phyloP scores from a whole-genome alignment of 1,140 invertebrate genomes.

The Lucilia sericata region DNA sequence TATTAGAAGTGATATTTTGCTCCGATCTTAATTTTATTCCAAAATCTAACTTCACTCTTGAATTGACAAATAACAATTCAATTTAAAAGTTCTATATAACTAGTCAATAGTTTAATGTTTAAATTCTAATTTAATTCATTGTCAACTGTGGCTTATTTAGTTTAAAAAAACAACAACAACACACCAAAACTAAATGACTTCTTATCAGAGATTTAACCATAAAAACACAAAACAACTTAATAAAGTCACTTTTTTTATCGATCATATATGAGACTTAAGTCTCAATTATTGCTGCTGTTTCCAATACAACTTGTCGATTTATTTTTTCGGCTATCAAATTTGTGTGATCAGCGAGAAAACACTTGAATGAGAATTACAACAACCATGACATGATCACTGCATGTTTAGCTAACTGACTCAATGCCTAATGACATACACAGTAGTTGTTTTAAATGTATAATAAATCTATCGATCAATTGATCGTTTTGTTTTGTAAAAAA shows the following conservation, averaged over 20 bases:
- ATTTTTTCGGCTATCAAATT: constrained; percentile 4
- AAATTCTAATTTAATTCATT: too few species aligned
- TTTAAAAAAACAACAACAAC: neutral
- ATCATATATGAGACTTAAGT: neutral
- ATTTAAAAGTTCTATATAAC: too few species aligned
- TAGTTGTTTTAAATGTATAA: neutral
- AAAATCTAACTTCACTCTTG: too few species aligned
- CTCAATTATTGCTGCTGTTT: neutral
- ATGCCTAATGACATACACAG: neutral
- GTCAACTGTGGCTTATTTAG: too few species aligned
- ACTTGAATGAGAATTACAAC: constrained; percentile 3
- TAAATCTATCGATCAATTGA: neutral
- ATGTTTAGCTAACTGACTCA: too few species aligned
- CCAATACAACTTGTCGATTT: neutral
- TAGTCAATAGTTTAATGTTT: too few species aligned
- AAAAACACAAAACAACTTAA: neutral
- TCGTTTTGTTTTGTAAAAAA: neutral
- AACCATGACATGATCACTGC: neutral
- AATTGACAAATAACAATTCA: too few species aligned
- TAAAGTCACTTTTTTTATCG: neutral
- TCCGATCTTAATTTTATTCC: too few species aligned
- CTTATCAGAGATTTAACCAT: too few species aligned
- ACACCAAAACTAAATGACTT: neutral
- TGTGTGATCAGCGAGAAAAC: neutral
- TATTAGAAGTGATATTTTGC: too few species aligned